A percentile compares a stretch with the other conserved stretches of the same genome.
Conservation (phyloP, 2,888 invertebrate genomes). For the Cantharis rufa region DNA sequence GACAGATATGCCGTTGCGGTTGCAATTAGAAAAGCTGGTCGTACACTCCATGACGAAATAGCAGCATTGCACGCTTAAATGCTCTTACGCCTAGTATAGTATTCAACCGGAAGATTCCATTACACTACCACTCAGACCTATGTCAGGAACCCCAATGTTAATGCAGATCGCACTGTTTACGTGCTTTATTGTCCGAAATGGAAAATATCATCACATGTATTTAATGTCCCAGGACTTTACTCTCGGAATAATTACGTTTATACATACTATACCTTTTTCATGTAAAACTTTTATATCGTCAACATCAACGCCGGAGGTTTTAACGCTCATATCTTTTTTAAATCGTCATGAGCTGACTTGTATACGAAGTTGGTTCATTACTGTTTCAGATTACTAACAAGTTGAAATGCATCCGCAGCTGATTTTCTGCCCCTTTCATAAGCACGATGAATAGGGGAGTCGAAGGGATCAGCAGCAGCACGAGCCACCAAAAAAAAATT, state of each 20-base stretch:
- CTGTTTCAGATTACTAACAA: conserved; percentile 16
- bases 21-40: conserved; percentile 27
- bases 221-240: not conserved
- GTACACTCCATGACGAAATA: conserved; percentile 18
- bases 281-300: not conserved
- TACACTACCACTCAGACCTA: conserved; percentile 10
- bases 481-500: not conserved
- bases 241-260: not conserved
- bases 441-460: not conserved
- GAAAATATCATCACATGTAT: conserved; percentile 1
- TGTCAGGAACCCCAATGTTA: conserved; percentile 14
- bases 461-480: not conserved
- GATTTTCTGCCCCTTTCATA: not conserved
- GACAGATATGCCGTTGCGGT: conserved; percentile 24
- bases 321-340: not conserved
- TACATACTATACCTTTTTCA: not conserved
- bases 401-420: conserved; percentile 15
- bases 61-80: conserved; percentile 17
- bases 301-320: not conserved
- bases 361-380: not conserved
- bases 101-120: conserved; percentile 18
- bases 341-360: not conserved
- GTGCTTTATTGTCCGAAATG: conserved; percentile 21
- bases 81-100: conserved; percentile 5
- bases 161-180: conserved; percentile 16